These are phyloP conservation scores for Drosophila macrospina DNA, from an alignment of 2,888 invertebrate species.

Conservation along the genomic window DNA sequence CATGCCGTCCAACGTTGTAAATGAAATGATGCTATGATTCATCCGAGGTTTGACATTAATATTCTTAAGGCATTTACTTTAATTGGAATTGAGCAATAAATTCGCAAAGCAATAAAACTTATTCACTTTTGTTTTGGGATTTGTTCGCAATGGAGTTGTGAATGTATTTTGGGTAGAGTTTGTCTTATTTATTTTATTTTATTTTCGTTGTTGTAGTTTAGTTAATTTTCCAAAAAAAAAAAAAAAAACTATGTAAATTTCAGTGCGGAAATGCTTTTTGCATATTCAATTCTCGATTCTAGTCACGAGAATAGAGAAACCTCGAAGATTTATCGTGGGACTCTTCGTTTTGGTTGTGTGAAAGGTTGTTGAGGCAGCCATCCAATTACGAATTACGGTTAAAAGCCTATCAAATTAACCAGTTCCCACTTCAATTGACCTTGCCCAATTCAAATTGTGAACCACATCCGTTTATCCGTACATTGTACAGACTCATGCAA, in stretches of 20 bases:
- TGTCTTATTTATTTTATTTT: conserved; percentile 12
- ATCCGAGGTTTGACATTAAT: conserved; percentile 35
- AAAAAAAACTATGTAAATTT: conserved; percentile 66
- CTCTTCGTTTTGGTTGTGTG: conserved; percentile 43
- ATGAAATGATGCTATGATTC: conserved; percentile 48
- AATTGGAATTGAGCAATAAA: conserved; percentile 34
- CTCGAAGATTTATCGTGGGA: conserved; percentile 66
- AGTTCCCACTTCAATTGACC: conserved; percentile 29
- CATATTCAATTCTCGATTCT: conserved; percentile 57
- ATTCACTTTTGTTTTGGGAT: conserved; percentile 35
- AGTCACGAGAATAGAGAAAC: conserved; percentile 27
- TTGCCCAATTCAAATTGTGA: conserved; percentile 42
- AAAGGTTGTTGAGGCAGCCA: conserved; percentile 29
- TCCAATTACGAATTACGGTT: conserved; percentile 12
- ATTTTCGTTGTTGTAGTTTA: background rate
- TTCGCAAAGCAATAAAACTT: conserved; percentile 27
- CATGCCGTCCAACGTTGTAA: conserved; percentile 14
- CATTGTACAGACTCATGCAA: conserved; percentile 43
- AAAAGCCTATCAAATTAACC: conserved; percentile 50
- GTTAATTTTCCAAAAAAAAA: conserved; percentile 40
- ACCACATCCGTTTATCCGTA: conserved; percentile 52
- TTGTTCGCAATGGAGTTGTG: conserved; percentile 32
- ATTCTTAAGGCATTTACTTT: conserved; percentile 35
- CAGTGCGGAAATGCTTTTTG: conserved; percentile 68
- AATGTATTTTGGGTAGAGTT: conserved; percentile 36